Evolutionary conservation across 2,797 vertebrate genomes (phyloP).

Genomic region (Squalus acanthias): DNA sequence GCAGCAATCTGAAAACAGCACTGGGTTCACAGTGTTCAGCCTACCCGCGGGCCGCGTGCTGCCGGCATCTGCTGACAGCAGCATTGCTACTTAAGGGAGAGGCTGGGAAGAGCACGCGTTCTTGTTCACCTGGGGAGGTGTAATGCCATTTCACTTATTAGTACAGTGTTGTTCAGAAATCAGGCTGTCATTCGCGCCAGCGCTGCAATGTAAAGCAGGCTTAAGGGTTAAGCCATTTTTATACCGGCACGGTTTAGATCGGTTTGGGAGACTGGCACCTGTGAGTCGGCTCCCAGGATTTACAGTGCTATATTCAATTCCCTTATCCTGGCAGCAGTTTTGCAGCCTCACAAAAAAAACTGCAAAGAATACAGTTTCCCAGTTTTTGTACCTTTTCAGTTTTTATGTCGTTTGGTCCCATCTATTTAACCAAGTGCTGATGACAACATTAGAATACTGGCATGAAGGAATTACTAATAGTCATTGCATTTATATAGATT

Average conservation of each 20-base stretch:
- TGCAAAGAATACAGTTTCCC: background rate
- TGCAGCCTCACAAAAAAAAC: background rate
- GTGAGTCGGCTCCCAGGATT: background rate
- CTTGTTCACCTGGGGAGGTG: background rate
- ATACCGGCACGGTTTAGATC: background rate
- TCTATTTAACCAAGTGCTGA: background rate
- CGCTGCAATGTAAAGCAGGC: background rate
- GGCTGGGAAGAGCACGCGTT: background rate
- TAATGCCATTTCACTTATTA: background rate
- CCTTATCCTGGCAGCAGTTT: background rate
- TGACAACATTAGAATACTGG: background rate
- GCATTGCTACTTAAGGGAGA: background rate
- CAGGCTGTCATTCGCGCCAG: background rate
- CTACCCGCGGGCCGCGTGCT: background rate
- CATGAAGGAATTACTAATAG: background rate
- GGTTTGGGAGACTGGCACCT: background rate
- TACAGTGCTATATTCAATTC: background rate
- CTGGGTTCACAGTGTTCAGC: background rate
- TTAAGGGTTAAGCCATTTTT: background rate
- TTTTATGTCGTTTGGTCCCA: background rate
- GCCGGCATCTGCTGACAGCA: background rate
- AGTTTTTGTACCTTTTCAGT: background rate
- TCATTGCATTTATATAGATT: background rate
- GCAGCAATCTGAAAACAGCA: background rate
- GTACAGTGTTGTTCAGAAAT: background rate